A percentile compares a stretch with the other conserved stretches of the same genome.
These are phyloP conservation scores for Eutolmus rufibarbis DNA, from an alignment of 2,888 invertebrate genomes.

Conservation along the genomic window DNA sequence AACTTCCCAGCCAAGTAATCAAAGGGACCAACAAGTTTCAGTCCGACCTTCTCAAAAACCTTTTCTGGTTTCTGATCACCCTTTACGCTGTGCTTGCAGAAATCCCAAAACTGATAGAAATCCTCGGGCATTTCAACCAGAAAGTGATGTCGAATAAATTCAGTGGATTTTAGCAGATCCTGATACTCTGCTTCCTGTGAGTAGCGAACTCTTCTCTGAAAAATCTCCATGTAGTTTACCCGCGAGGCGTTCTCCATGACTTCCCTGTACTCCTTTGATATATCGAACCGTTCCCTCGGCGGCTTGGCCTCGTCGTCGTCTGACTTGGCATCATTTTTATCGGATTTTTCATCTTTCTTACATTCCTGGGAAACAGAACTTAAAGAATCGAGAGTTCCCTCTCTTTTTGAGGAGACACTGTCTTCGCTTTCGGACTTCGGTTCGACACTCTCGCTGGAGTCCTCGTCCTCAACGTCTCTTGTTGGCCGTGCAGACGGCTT, in stretches of 20 bases:
- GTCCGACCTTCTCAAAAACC: slow-evolving; percentile 71
- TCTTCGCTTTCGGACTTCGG: background rate
- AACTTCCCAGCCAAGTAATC: slow-evolving; percentile 78
- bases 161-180: slow-evolving; percentile 64
- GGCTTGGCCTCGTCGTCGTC: background rate
- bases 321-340: background rate
- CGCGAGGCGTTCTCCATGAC: slow-evolving; percentile 55
- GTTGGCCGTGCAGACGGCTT: background rate
- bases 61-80: slow-evolving; percentile 66
- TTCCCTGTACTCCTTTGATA: slow-evolving; percentile 52
- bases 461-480: background rate
- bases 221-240: slow-evolving; percentile 56
- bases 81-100: slow-evolving; percentile 68
- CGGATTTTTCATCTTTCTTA: background rate
- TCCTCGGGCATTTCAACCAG: slow-evolving; percentile 88
- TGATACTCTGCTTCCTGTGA: slow-evolving; percentile 60
- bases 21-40: slow-evolving; percentile 85
- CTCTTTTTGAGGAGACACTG: background rate
- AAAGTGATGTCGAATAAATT: slow-evolving; percentile 76
- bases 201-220: slow-evolving; percentile 55
- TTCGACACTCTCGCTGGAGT: background rate
- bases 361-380: slow-evolving; percentile 1
- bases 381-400: background rate
- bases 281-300: slow-evolving; percentile 51
- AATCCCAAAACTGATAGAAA: slow-evolving; percentile 85